Evolutionary conservation across 2,113 vertebrate genomes (phyloP).

Genomic region (Otus sunia): DNA sequence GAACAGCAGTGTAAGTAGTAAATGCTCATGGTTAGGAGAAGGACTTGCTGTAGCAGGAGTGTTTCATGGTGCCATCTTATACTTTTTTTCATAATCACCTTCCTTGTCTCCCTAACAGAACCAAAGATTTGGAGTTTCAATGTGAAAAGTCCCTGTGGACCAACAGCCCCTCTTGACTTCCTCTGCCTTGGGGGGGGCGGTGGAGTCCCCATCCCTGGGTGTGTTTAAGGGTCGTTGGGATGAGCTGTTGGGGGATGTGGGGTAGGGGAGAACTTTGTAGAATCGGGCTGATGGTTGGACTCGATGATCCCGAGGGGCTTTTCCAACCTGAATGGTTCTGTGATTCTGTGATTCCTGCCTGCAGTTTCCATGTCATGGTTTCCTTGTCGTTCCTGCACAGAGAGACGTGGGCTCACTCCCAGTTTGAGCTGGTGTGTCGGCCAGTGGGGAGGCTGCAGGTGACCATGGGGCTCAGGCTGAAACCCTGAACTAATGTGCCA

Average conservation of each 20-base stretch:
- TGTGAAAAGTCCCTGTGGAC: not conserved
- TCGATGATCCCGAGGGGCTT: no score
- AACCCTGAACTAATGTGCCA: not conserved
- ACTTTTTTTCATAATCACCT: not conserved
- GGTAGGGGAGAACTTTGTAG: no score
- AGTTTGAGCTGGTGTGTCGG: not conserved
- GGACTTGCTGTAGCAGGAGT: not conserved
- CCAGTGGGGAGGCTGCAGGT: not conserved
- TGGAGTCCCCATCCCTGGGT: no score
- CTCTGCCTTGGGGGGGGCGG: no score
- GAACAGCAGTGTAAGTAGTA: not conserved
- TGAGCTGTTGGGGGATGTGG: no score
- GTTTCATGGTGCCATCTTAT: not conserved
- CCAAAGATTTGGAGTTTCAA: not conserved
- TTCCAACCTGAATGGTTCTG: no score
- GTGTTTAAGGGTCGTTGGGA: no score
- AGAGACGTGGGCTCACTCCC: accelerated
- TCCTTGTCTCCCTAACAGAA: not conserved
- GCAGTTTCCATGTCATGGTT: no score
- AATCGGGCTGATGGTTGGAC: no score
- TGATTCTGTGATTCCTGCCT: no score
- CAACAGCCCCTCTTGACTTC: not conserved
- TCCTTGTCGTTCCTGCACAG: not conserved
- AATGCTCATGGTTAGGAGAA: not conserved
- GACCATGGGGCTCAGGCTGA: not conserved